Base-by-base conservation (phyloP, 2,797 vertebrate species). In the Glyptemys insculpta region DNA sequence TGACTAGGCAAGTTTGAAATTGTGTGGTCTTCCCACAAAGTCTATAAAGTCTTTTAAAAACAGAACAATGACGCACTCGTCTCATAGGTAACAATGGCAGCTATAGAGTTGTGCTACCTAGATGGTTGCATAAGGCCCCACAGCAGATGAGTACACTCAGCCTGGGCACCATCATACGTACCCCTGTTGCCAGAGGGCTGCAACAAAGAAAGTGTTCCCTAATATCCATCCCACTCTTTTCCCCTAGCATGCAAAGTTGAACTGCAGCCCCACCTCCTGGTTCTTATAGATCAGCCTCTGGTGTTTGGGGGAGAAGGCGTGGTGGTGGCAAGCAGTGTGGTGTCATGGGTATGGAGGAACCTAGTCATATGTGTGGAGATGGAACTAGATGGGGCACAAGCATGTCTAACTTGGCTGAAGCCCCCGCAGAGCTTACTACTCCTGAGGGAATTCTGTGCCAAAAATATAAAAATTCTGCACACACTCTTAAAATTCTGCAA, bases 41-140 rank as follows among this genome's bases (percentile, higher is more conserved):
- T 78, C 57, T 57, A 34, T 37, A 56, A 93, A 94, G 34, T 85
- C 85, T 94, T 87, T 91, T 76, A 93, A 82, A 89, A 79, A 37
- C 52, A 57, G 16, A n/a, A 65, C 62, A 19, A 29, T 44, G n/a
- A 23, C 4, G 2, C 25, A 27, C 29, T 37, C 41, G 44, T 68
- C 79, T 83, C 27, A 47, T 56, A 31, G 79, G 74, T 31, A 74
- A 76, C 50, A 44, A 0, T 56, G 47, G 14, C 11, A 65, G 31
- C 53, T 89, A n/a, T 57, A 87, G 56, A 88, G 23, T 57, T 76
- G 1, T 50, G 62, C 21, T 83, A 21, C 49, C 47, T 80, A 12
- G 7, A 19, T 9, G 89, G 86, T 37, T 53, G 4, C 1, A 12
- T 25, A 88, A 85, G 68, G 37, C 79, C n/a, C 62, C 54, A n/a